phyloP scores from a whole-genome alignment of 1,140 invertebrate genomes.

The Drosophila simulans region DNA sequence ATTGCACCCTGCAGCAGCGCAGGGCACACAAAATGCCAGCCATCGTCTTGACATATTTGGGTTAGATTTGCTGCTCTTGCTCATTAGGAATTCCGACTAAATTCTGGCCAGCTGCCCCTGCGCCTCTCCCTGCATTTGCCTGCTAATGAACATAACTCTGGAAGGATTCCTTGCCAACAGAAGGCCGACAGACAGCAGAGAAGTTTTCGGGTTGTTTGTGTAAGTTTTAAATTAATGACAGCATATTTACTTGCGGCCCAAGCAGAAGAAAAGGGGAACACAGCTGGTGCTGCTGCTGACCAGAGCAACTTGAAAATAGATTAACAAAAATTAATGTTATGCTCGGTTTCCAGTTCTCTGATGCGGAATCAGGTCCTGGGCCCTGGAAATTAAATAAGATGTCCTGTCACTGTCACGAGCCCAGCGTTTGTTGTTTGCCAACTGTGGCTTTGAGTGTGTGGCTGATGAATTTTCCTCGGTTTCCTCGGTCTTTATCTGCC shows the following conservation, averaged over 20 bases:
- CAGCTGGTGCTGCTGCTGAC: slow-evolving; percentile 36
- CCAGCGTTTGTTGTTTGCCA: slow-evolving; percentile 21
- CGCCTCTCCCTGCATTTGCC: slow-evolving; percentile 34
- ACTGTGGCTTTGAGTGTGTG: slow-evolving; percentile 32
- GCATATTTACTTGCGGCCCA: slow-evolving; percentile 76
- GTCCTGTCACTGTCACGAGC: slow-evolving; percentile 71
- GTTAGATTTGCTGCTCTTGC: slow-evolving; percentile 53
- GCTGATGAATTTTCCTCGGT: slow-evolving; percentile 55
- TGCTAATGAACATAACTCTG: slow-evolving; percentile 83
- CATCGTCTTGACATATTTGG: slow-evolving; percentile 75
- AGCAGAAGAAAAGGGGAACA: slow-evolving; percentile 26
- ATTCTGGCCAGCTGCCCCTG: slow-evolving; percentile 39
- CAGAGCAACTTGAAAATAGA: slow-evolving; percentile 75
- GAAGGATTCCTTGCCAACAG: slow-evolving; percentile 16
- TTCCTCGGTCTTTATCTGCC: slow-evolving; percentile 27
- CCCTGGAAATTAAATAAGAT: slow-evolving; percentile 77
- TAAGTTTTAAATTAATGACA: slow-evolving; percentile 81
- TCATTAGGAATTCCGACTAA: slow-evolving; percentile 75
- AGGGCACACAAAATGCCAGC: slow-evolving; percentile 64
- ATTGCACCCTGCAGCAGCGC: slow-evolving; percentile 59
- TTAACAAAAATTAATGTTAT: slow-evolving; percentile 83
- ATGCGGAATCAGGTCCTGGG: slow-evolving; percentile 40
- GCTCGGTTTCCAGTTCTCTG: slow-evolving; percentile 41
- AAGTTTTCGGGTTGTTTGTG: slow-evolving; percentile 69
- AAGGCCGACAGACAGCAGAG: slow-evolving; percentile 26